A percentile compares a stretch with the other conserved stretches of the same genome.
Conservation (phyloP, 2,113 vertebrate species). For the Trogon surrucura region DNA sequence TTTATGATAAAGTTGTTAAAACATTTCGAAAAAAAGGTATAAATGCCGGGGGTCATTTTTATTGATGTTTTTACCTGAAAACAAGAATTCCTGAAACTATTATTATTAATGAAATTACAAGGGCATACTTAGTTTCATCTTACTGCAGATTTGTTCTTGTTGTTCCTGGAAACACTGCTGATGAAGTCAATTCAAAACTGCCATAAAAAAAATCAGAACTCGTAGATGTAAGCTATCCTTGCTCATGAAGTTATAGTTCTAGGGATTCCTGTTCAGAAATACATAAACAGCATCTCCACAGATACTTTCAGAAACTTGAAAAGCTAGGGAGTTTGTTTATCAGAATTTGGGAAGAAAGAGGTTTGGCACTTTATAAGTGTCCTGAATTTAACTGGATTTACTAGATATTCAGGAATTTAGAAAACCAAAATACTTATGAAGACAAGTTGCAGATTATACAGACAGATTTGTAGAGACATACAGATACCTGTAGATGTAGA, state of each 20-base stretch:
- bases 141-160: neutral
- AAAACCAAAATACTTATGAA: neutral
- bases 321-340: neutral
- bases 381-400: neutral
- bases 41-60: neutral
- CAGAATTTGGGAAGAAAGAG: neutral
- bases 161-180: neutral
- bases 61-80: neutral
- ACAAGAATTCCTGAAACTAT: neutral
- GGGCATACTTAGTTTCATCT: neutral
- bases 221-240: neutral
- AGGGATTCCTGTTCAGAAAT: neutral
- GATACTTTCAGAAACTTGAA: neutral
- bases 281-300: rapidly evolving
- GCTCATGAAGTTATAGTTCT: neutral
- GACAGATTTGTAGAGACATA: neutral
- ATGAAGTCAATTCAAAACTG: neutral
- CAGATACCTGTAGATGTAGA: neutral
- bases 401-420: neutral
- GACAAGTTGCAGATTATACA: neutral
- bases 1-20: neutral
- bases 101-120: neutral
- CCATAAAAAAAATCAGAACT: neutral
- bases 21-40: neutral
- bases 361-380: neutral